Evolutionary conservation across 1,140 invertebrate species (phyloP), one percentile per base, ranked within the genome.

Genomic region (Nasonia vitripennis): DNA sequence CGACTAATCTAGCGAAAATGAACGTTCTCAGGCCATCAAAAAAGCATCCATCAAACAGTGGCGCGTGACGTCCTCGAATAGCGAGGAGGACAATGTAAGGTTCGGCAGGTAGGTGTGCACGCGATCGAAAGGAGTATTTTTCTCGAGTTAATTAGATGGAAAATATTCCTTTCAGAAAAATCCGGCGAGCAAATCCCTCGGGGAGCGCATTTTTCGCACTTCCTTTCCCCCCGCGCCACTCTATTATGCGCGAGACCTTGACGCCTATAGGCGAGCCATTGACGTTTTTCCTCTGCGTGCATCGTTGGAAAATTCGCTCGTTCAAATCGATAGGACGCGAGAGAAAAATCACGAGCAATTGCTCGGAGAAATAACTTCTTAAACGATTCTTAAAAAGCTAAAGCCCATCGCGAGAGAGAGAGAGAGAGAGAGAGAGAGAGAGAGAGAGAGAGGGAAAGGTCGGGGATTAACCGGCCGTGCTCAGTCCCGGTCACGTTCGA

Each of bases 321-420:
- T 37, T 37, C 1, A 6, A 37, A 37, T 5, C 5, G 5, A 37
- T 37, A 3, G 3, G 4, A 37, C 2, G 34, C 34, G 34, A 37
- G 34, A 4, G 34, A 37, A 37, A 37, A 27, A 27, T 27, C 27
- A 27, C 27, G 27, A 27, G 27, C 27, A 27, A 1, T 27, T 27
- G 27, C 27, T 27, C 14, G n/a, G 45, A 34, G 86, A 87, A 89
- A 89, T 88, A 89, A 87, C 87, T 87, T 91, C 88, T 91, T 91
- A 91, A 91, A 89, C 86, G 87, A 74, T 90, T 90, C 90, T 90
- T 91, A 90, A 91, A 89, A 86, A 86, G 84, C 51, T 67, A 41
- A 68, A 55, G 17, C 55, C 55, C 55, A 20, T n/a, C n/a, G 51
- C 20, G 51, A 55, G 20, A 62, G n/a, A 20, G 55, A 34, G 51